Evolutionary conservation across 2,888 invertebrate genomes (phyloP).

Genomic region (Microplitis manilae): DNA sequence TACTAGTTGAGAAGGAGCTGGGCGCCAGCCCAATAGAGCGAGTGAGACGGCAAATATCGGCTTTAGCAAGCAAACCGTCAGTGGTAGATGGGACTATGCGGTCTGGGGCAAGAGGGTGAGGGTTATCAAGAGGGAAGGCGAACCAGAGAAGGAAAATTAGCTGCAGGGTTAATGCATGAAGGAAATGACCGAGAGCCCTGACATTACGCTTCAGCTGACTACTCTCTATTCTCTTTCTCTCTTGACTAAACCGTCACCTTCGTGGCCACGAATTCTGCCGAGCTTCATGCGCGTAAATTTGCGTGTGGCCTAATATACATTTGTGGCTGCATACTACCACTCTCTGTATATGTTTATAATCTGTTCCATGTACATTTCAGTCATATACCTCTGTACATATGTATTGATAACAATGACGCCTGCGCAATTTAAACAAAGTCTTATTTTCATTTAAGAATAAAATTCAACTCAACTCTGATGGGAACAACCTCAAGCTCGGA

Average conservation of each 20-base stretch:
- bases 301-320: conserved; percentile 23
- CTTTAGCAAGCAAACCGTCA: conserved; percentile 51
- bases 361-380: neutral
- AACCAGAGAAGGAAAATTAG: conserved; percentile 1
- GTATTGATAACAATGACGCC: neutral
- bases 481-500: neutral
- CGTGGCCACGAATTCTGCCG: conserved; percentile 21
- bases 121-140: neutral
- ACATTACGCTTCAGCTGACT: neutral
- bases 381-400: neutral
- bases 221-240: neutral
- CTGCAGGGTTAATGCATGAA: neutral
- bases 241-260: conserved; percentile 1
- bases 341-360: neutral
- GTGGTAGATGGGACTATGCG: conserved; percentile 56
- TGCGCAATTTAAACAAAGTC: neutral
- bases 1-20: conserved; percentile 8
- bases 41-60: neutral
- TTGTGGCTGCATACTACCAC: neutral
- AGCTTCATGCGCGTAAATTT: conserved; percentile 23
- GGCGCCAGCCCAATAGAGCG: conserved; percentile 40
- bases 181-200: conserved; percentile 29
- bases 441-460: neutral
- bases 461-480: neutral
- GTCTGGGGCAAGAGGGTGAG: conserved; percentile 23